Base-by-base conservation (phyloP, 2,888 invertebrate genomes). In the Synanthedon vespiformis region DNA sequence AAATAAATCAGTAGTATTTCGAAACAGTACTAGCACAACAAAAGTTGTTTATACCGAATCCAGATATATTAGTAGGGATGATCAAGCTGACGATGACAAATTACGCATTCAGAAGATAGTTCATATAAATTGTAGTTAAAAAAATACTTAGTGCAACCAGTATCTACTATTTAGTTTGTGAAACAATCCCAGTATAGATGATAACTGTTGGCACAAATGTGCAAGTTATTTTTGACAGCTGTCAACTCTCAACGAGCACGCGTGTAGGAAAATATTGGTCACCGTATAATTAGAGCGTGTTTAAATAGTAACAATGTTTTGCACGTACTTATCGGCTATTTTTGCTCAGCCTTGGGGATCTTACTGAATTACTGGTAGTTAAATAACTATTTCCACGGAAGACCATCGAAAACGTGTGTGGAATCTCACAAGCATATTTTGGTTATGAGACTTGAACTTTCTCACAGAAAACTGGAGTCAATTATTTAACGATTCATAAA, bases 291-390 rank as follows among this genome's bases (percentile, higher is more conserved):
- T 79, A 78, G 74, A 67, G 58, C 62, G 63, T 67, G 65, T 68
- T 63, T 64, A 68, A 74, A 71, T 68, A 71, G 70, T 61, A 59
- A 65, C 70, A 77, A 68, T 72, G 69, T 74, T 71, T 67, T 66
- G 67, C 62, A 73, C 67, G 72, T 63, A 72, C 74, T 70, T 67
- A 64, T 62, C 59, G 63, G 64, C 73, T 81, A 80, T 80, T 79
- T 77, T 75, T 60, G 72, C 58, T 56, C 63, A 79, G 62, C 82
- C 82, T 82, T 80, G 77, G 68, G 62, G 60, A 69, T 70, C 64
- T 65, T 71, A 70, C 72, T 55, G 63, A 70, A 70, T 68, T 70
- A 68, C 68, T 64, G 57, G 62, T 63, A 65, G 63, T 63, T 6
- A 44, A 44, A 44, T 44, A 44, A 14, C 44, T 44, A 34, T 13